Percentiles rank a stretch among this genome's conserved stretches.
phyloP scores from a whole-genome alignment of 2,888 invertebrate species.

The Napeogenes inachia region DNA sequence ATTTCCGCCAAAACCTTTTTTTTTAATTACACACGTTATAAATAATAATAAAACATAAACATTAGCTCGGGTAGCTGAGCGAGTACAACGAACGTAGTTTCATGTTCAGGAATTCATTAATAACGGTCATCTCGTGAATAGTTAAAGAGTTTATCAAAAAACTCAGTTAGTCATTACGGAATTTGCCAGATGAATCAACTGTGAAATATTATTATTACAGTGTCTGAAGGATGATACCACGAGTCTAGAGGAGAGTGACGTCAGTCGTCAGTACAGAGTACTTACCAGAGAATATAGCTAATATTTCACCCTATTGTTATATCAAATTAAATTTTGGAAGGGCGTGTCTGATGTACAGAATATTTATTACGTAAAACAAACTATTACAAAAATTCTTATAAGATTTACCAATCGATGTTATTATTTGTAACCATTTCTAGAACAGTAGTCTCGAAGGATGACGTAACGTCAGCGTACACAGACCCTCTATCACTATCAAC shows the following conservation, averaged over 20 bases:
- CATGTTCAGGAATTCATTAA: conserved; percentile 36
- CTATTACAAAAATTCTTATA: no score
- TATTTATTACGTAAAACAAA: no score
- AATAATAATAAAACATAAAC: neutral
- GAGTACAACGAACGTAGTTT: conserved; percentile 32
- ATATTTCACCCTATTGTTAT: neutral
- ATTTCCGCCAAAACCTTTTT: no score
- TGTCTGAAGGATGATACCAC: conserved; percentile 9
- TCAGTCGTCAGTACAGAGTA: conserved; percentile 1
- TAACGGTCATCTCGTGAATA: conserved; percentile 26
- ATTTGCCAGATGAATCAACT: conserved; percentile 43
- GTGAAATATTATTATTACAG: conserved; percentile 9
- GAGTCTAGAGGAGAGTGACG: conserved; percentile 13
- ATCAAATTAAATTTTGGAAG: no score
- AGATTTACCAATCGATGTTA: no score
- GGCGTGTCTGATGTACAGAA: no score
- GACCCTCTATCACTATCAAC: no score
- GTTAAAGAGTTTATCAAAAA: conserved; percentile 39
- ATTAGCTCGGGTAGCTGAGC: neutral
- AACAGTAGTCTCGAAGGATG: no score
- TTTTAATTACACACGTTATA: no score
- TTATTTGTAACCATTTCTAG: no score
- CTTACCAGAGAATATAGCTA: conserved; percentile 6
- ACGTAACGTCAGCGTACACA: no score
- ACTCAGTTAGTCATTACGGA: conserved; percentile 44